Conservation (phyloP, 2,113 vertebrate genomes). For the western clawed frog (Xenopus tropicalis) region DNA sequence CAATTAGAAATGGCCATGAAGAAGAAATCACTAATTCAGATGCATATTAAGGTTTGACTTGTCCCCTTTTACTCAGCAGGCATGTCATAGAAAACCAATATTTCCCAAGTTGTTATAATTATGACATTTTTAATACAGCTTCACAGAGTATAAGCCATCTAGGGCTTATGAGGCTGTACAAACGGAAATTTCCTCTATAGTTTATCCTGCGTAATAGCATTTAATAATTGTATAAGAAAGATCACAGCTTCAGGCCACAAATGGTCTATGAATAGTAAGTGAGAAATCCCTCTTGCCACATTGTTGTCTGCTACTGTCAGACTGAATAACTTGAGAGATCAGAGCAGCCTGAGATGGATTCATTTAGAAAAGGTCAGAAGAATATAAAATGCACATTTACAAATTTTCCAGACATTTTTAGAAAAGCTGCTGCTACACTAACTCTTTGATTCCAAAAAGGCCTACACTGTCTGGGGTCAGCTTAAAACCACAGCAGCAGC, state of each 20-base stretch:
- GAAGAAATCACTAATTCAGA: too few relatives aligned
- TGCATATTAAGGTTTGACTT: too few relatives aligned
- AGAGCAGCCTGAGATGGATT: constrained; percentile 7
- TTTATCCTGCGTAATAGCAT: constrained; percentile 1
- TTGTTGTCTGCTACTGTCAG: constrained; percentile 2
- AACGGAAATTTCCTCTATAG: not conserved
- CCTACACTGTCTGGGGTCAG: too few relatives aligned
- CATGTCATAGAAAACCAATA: too few relatives aligned
- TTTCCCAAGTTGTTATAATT: not conserved
- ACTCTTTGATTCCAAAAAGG: not conserved
- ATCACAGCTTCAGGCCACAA: not conserved
- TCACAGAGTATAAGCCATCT: not conserved
- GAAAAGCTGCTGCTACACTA: not conserved
- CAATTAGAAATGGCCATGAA: too few relatives aligned
- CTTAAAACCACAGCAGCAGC: constrained; percentile 26
- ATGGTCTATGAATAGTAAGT: not conserved
- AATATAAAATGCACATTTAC: not conserved
- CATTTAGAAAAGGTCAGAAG: constrained; percentile 13
- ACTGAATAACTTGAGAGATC: constrained; percentile 20
- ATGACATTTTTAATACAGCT: not conserved
- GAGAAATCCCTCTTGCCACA: constrained; percentile 3
- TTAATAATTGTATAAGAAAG: constrained; percentile 12
- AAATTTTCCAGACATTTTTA: not conserved
- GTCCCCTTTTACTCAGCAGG: too few relatives aligned
- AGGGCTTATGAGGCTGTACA: not conserved